Conservation (phyloP, 2,888 invertebrate genomes). For the Sepiola atlantica region DNA sequence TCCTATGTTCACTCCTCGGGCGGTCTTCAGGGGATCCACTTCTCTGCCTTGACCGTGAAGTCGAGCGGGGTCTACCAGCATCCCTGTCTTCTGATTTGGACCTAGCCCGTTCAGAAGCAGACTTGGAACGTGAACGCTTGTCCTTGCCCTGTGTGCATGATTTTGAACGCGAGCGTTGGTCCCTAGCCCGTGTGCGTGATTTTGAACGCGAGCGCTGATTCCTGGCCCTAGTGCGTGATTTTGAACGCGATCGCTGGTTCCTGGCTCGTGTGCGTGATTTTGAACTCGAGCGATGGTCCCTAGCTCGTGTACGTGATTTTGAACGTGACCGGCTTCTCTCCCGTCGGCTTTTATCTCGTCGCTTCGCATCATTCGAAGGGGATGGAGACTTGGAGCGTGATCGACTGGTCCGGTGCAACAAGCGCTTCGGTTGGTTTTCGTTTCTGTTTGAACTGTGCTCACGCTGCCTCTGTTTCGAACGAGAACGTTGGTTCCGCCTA, state of each 20-base stretch:
- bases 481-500: constrained; percentile 21
- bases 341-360: background rate
- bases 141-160: constrained; percentile 13
- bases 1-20: constrained; percentile 23
- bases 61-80: background rate
- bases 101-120: background rate
- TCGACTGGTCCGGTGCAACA: background rate
- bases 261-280: background rate
- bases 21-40: background rate
- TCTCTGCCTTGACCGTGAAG: constrained; percentile 39
- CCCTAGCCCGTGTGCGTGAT: background rate
- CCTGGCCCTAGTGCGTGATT: background rate
- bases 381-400: constrained; percentile 39
- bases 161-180: background rate
- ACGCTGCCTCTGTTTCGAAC: constrained; percentile 47
- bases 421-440: constrained; percentile 41
- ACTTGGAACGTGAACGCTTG: background rate
- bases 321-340: constrained; percentile 25
- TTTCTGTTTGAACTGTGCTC: constrained; percentile 40
- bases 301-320: background rate
- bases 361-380: background rate
- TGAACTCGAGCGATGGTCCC: too few relatives aligned
- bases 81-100: constrained; percentile 24
- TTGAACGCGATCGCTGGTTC: constrained; percentile 4
- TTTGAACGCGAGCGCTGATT: background rate